Evolutionary conservation across 2,888 invertebrate species (phyloP), one percentile per base, ranked within the genome.

Genomic region (Carcina quercana): DNA sequence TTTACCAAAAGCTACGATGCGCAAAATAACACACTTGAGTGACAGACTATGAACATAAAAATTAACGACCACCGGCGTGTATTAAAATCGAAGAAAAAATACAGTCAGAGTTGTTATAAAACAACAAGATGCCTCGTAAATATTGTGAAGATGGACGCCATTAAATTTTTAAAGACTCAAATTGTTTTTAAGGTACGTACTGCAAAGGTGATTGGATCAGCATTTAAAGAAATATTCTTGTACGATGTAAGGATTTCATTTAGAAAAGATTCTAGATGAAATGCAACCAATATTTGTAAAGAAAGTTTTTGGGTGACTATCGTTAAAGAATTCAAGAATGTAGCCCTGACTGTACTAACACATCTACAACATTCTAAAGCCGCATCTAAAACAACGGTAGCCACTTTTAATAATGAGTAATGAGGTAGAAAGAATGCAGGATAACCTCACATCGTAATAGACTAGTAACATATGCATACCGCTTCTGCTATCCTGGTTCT

Each of bases 371-470:
- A 24, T 62, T 60, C 45, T 30, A 34, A 55, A 49, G 43, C 36
- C 53, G 24, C 25, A 24, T 30, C 37, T 37, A 31, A 36, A 43
- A 51, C 67, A 69, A 66, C 78, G 67, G 80, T 73, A 78, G 76
- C 74, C 51, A 56, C 54, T 67, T 71, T 61, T 70, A 78, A 75
- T 79, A 76, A 67, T 78, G 72, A 79, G 61, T 75, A 74, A 79
- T 78, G 73, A 69, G 59, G 42, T 47, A 50, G 49, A 62, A 66
- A 64, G 66, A 69, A 70, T 58, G 63, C 63, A 59, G 66, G 63
- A 69, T 68, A 67, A 62, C 52, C 43, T 53, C 53, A 51, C 53
- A 50, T 34, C 38, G 51, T 58, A 58, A 66, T 57, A 59, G 54
- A 63, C 59, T 59, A 54, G 51, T 45, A 38, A 40, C 42, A 46